These are phyloP conservation scores for Stenolophus ochropezus DNA, from an alignment of 2,888 invertebrate genomes.

Conservation along the genomic window DNA sequence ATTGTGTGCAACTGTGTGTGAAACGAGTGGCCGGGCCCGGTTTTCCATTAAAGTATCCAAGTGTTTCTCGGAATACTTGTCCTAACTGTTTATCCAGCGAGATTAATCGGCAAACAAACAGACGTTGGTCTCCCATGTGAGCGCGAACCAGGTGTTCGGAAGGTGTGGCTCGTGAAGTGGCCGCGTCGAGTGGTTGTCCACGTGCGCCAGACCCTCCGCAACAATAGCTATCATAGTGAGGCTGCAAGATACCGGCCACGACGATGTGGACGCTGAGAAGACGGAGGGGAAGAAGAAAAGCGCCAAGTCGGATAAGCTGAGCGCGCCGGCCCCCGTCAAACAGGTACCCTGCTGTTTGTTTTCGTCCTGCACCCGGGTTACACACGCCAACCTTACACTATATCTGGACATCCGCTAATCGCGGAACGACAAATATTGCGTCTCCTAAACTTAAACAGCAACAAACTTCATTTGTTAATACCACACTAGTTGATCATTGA, in stretches of 20 bases:
- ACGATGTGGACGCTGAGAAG: slow-evolving; percentile 78
- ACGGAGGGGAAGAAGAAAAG: slow-evolving; percentile 80
- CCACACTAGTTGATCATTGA: too few relatives aligned
- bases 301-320: slow-evolving; percentile 77
- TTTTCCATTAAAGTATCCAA: slow-evolving; percentile 40
- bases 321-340: slow-evolving; percentile 73
- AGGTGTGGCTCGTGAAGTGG: slow-evolving; percentile 18
- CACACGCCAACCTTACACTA: too few relatives aligned
- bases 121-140: slow-evolving; percentile 10
- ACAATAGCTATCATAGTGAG: slow-evolving; percentile 81
- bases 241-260: slow-evolving; percentile 79
- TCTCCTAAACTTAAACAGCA: too few relatives aligned
- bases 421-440: too few relatives aligned
- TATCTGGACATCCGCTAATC: too few relatives aligned
- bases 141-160: slow-evolving; percentile 13
- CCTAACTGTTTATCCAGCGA: slow-evolving; percentile 18
- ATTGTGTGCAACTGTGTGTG: slow-evolving; percentile 50
- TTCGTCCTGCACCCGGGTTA: neutral
- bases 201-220: slow-evolving; percentile 46
- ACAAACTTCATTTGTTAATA: too few relatives aligned
- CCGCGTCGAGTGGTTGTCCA: neutral
- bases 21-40: slow-evolving; percentile 23
- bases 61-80: slow-evolving; percentile 34
- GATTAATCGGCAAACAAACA: slow-evolving; percentile 30
- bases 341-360: slow-evolving; percentile 62